Conservation (phyloP, 1,140 invertebrate species). For the Macrotrachela quadricornifera region DNA sequence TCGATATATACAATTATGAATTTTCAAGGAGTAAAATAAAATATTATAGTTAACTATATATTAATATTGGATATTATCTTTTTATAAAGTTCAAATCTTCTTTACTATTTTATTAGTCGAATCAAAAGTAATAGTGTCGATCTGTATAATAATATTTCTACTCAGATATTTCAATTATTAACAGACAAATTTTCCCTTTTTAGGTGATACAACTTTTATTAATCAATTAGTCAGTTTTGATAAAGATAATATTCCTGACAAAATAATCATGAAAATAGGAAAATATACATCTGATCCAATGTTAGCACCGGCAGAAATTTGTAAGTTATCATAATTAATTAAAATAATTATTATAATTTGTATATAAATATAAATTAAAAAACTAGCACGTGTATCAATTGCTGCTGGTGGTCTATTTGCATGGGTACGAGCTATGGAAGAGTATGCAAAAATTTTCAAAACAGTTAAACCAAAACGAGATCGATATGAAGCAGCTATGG, state of each 20-base stretch:
- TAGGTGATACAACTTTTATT: conserved; percentile 32
- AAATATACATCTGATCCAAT: conserved; percentile 54
- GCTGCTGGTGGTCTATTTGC: conserved; percentile 24
- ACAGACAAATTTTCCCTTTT: no score
- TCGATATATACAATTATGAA: background rate
- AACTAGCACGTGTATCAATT: conserved; percentile 39
- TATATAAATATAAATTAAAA: conserved; percentile 35
- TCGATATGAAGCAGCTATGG: conserved; percentile 8
- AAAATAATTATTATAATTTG: conserved; percentile 31
- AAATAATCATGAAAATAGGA: conserved; percentile 51
- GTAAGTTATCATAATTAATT: conserved; percentile 56
- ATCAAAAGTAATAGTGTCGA: no score
- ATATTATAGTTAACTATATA: no score
- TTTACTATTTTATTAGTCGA: no score
- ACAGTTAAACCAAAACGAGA: conserved; percentile 12
- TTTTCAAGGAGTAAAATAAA: background rate
- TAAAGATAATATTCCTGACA: conserved; percentile 60
- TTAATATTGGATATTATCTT: no score
- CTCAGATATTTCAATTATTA: no score
- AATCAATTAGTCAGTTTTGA: conserved; percentile 55
- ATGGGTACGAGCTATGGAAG: conserved; percentile 28
- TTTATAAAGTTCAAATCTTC: no score
- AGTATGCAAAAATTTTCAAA: conserved; percentile 28
- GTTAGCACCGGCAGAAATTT: conserved; percentile 56
- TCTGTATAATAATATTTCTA: no score